Conservation (phyloP, 2,888 invertebrate genomes). For the Ceriagrion tenellum region DNA sequence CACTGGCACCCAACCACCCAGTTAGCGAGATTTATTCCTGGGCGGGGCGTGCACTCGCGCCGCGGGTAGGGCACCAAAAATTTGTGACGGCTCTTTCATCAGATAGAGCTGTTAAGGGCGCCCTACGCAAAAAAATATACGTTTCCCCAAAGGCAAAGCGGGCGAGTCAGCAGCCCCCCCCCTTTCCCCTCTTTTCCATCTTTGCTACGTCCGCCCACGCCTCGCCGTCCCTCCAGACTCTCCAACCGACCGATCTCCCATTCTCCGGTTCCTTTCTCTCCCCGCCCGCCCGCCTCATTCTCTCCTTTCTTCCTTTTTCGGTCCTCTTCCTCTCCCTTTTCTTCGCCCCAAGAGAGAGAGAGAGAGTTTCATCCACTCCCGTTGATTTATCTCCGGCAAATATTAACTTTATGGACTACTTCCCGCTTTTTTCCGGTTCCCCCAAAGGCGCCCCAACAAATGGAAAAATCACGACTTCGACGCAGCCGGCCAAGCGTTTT, state of each 20-base stretch:
- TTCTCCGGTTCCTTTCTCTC: not conserved
- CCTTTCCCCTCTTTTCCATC: not conserved
- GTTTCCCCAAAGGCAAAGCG: not conserved
- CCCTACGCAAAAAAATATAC: conserved; percentile 55
- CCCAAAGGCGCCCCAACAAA: not conserved
- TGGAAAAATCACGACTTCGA: conserved; percentile 11
- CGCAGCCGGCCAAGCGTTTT: not conserved
- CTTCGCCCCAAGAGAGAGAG: not conserved
- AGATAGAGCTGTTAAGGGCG: conserved; percentile 66
- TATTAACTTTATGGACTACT: conserved; percentile 32
- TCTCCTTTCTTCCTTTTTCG: not conserved
- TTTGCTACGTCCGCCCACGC: not conserved
- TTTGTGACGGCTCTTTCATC: conserved; percentile 68
- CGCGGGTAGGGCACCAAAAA: conserved; percentile 66
- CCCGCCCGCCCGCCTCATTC: not conserved
- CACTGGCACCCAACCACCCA: conserved; percentile 30
- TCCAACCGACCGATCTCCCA: not conserved
- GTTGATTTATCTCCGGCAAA: conserved; percentile 19
- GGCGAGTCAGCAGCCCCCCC: conserved; percentile 1
- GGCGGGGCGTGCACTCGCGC: conserved; percentile 57
- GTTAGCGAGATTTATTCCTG: conserved; percentile 67
- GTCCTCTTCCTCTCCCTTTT: not conserved
- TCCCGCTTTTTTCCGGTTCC: not conserved
- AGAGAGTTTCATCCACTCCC: not conserved
- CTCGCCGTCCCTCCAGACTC: not conserved